Evolutionary conservation across 53 echinoderm and acorn worm species (phyloP).

Genomic region (Mesocentrotus franciscanus): DNA sequence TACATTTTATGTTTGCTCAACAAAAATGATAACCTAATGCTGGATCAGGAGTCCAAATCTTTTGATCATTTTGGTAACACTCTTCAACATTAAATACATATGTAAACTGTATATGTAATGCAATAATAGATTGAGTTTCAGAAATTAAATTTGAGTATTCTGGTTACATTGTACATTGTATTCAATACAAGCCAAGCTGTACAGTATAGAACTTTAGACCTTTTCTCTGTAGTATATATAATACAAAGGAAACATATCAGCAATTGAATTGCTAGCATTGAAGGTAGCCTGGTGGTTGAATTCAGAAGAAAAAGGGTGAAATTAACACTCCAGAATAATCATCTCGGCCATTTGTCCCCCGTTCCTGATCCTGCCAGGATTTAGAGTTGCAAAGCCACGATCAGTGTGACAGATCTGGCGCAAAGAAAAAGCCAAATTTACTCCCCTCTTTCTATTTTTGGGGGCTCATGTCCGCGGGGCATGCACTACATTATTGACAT

Average conservation of each 20-base stretch:
- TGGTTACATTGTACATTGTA: too few relatives aligned
- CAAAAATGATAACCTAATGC: too few relatives aligned
- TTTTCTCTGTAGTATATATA: neutral
- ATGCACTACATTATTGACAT: conserved; percentile 43
- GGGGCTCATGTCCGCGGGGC: conserved; percentile 1
- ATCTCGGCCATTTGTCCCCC: neutral
- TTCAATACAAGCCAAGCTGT: too few relatives aligned
- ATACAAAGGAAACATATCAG: neutral
- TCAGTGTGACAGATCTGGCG: conserved; percentile 15
- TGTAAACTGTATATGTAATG: too few relatives aligned
- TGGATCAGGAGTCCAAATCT: too few relatives aligned
- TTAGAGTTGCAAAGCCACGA: conserved; percentile 1
- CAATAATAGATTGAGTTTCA: too few relatives aligned
- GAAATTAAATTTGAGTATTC: too few relatives aligned
- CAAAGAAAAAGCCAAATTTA: conserved; percentile 25
- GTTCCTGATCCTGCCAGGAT: conserved; percentile 3
- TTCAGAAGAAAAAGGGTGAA: neutral
- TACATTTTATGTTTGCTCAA: too few relatives aligned
- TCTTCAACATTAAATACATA: too few relatives aligned
- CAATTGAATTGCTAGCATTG: neutral
- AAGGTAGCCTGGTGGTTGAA: neutral
- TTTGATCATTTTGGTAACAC: too few relatives aligned
- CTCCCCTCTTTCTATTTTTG: conserved; percentile 12
- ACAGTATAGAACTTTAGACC: neutral
- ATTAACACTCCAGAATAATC: neutral